A percentile compares a stretch with the other conserved stretches of the same genome.
phyloP scores from a whole-genome alignment of 1,140 invertebrate species.

The Brevipalpus yothersi region DNA sequence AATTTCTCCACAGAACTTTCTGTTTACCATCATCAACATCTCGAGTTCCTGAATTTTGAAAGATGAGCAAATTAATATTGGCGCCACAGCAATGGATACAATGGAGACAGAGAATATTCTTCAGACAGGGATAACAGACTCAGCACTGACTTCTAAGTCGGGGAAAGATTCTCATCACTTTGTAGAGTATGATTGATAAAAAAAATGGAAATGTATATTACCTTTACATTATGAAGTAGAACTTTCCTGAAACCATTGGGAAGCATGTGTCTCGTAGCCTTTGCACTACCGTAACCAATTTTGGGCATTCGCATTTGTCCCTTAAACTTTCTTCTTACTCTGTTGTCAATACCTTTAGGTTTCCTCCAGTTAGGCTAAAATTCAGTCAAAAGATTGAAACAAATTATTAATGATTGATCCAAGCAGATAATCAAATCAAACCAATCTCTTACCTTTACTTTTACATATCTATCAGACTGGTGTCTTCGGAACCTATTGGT shows the following conservation, averaged over 20 bases:
- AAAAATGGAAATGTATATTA: no score
- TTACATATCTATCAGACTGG: constrained; percentile 86
- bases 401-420: no score
- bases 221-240: constrained; percentile 53
- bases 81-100: not conserved
- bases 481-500: constrained; percentile 89
- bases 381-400: constrained; percentile 12
- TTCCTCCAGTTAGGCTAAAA: constrained; percentile 60
- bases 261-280: constrained; percentile 79
- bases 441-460: constrained; percentile 69
- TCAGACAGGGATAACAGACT: not conserved
- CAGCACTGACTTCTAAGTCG: not conserved
- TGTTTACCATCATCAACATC: constrained; percentile 95
- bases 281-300: constrained; percentile 93
- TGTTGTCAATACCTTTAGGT: constrained; percentile 97
- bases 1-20: constrained; percentile 89
- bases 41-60: constrained; percentile 59
- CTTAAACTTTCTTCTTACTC: constrained; percentile 92
- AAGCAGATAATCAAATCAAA: no score
- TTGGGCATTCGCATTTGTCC: constrained; percentile 96
- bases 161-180: not conserved
- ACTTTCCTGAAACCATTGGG: constrained; percentile 94
- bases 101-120: not conserved
- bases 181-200: not conserved
- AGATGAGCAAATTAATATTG: not conserved